Evolutionary conservation across 1,140 invertebrate species (phyloP), one percentile per base, ranked within the genome.

Genomic region (Panonychus citri): DNA sequence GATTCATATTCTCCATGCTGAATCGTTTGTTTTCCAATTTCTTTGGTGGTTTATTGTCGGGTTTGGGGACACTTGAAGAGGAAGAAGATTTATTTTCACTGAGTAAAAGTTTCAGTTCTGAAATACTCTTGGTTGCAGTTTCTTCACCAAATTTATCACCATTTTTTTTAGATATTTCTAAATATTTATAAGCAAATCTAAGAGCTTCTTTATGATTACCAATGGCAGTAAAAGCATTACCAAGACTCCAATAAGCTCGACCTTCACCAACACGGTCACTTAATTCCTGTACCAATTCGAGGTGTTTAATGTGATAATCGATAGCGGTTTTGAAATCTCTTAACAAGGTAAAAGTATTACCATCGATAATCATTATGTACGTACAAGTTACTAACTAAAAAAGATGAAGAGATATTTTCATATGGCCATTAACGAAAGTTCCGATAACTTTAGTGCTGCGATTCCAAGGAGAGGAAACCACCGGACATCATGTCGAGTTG

Each of bases 321-420:
- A 96, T 84, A 3, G 91, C 89, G 40, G 79, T 77, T 49, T 78
- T 73, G 68, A 90, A 95, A 70, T 97, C 86, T 30, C 85, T 72
- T 13, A 96, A 72, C n/a, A 97, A 71, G 1, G 89, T 95, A 66
- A 93, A 96, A 0, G 91, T 95, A 65, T 97, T 97, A 1, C 91
- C 93, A 19, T n/a, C n/a, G n/a, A n/a, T n/a, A n/a, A n/a, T n/a
- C n/a, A n/a, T n/a, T n/a, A n/a, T n/a, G n/a, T n/a, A n/a, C n/a
- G n/a, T n/a, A n/a, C n/a, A n/a, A n/a, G n/a, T n/a, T n/a, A n/a
- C n/a, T n/a, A n/a, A n/a, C n/a, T n/a, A n/a, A n/a, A n/a, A n/a
- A n/a, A n/a, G n/a, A n/a, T n/a, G n/a, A n/a, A n/a, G n/a, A n/a
- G n/a, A n/a, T n/a, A n/a, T n/a, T n/a, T n/a, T n/a, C n/a, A n/a